A percentile compares a stretch with the other conserved stretches of the same genome.
These are phyloP conservation scores for Formica selysi DNA, from an alignment of 1,140 invertebrate genomes.

Conservation along the genomic window DNA sequence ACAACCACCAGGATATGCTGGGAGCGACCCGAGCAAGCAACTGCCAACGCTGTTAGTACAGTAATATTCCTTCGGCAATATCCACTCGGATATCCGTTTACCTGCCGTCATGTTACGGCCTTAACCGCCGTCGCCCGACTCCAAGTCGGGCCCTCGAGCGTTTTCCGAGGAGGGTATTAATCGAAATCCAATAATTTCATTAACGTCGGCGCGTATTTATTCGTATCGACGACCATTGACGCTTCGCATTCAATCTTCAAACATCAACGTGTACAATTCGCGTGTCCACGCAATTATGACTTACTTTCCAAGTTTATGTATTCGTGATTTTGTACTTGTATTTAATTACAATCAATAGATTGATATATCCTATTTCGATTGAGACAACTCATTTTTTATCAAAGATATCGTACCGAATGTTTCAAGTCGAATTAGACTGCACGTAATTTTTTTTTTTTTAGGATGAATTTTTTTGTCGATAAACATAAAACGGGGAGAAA, in stretches of 20 bases:
- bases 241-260: conserved; percentile 20
- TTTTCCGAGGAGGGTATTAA: conserved; percentile 61
- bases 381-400: conserved; percentile 1
- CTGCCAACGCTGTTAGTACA: conserved; percentile 42
- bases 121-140: conserved; percentile 45
- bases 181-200: conserved; percentile 66
- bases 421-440: neutral
- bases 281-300: neutral
- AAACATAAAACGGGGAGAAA: conserved; percentile 15
- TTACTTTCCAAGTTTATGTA: conserved; percentile 14
- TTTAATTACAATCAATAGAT: conserved; percentile 8
- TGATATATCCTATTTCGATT: neutral
- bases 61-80: conserved; percentile 65
- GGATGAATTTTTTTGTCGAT: neutral
- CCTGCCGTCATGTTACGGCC: conserved; percentile 31
- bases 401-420: neutral
- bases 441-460: neutral
- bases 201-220: conserved; percentile 54
- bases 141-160: conserved; percentile 12
- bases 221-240: conserved; percentile 1
- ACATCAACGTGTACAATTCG: neutral
- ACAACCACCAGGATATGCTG: neutral
- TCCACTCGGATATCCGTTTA: conserved; percentile 52
- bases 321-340: conserved; percentile 17
- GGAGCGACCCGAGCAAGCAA: conserved; percentile 58